Evolutionary conservation across 2,797 vertebrate species (phyloP).

Genomic region (Trichosurus vulpecula): DNA sequence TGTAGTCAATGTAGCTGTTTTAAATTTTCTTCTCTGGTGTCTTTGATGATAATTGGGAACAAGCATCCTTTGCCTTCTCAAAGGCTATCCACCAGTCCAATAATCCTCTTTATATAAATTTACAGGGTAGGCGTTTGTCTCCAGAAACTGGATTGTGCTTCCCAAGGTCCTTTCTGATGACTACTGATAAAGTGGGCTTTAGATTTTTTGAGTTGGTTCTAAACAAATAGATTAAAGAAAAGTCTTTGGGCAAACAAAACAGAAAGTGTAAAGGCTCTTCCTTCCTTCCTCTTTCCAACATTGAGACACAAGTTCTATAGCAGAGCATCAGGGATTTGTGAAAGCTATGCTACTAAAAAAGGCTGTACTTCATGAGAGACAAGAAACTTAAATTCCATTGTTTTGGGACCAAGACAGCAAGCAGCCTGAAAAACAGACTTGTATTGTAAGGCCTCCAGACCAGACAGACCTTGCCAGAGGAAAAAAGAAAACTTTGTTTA

Average conservation of each 20-base stretch:
- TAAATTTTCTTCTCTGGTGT: background rate
- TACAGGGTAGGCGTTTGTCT: background rate
- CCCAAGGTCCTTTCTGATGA: rapidly evolving
- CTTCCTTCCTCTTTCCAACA: rapidly evolving
- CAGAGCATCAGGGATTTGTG: no score
- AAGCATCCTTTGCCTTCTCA: background rate
- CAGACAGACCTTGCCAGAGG: background rate
- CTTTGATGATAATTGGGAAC: background rate
- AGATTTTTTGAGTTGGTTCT: background rate
- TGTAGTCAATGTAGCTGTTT: background rate
- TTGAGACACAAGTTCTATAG: background rate
- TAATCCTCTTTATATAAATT: background rate
- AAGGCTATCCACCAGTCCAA: background rate
- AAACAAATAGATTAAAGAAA: background rate
- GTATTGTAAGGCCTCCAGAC: background rate
- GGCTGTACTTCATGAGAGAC: background rate
- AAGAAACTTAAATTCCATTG: background rate
- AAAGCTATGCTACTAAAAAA: background rate
- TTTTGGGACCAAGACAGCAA: background rate
- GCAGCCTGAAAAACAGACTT: background rate
- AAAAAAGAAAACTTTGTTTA: background rate
- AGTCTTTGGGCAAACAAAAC: background rate
- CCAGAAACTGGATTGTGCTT: background rate
- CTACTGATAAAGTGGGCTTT: background rate
- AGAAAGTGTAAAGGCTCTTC: background rate